phyloP scores from a whole-genome alignment of 2,797 vertebrate genomes.

The Prunella strophiata region DNA sequence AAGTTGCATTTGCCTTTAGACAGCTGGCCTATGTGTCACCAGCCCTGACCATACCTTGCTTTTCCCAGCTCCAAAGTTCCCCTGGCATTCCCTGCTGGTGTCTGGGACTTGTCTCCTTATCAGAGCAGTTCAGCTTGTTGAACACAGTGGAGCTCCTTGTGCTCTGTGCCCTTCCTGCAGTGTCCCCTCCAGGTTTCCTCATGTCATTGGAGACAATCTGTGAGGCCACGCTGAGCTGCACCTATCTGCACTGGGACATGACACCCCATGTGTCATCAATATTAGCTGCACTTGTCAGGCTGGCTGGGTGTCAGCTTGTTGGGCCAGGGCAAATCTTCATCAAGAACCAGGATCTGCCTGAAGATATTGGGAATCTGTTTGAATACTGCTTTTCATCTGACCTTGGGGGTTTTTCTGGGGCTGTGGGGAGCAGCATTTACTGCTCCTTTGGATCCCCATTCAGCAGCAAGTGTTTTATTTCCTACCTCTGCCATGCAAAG shows the following conservation, averaged over 20 bases:
- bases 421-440: background rate
- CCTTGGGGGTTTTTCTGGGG: background rate
- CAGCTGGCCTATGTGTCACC: background rate
- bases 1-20: background rate
- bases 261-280: background rate
- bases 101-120: fast-evolving
- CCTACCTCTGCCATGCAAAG: background rate
- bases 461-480: background rate
- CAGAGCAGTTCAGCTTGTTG: background rate
- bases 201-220: background rate
- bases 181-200: background rate
- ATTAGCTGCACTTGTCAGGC: background rate
- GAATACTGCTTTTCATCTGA: background rate
- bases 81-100: background rate
- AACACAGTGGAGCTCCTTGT: background rate
- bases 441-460: background rate
- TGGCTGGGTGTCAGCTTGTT: slow-evolving; percentile 2
- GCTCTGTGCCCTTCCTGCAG: background rate
- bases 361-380: background rate
- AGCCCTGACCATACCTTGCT: background rate
- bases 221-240: background rate
- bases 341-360: slow-evolving; percentile 6
- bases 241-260: background rate
- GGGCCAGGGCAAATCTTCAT: background rate
- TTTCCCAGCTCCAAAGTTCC: background rate